Percentiles rank a stretch among this genome's conserved stretches.
phyloP scores from a whole-genome alignment of 1,140 invertebrate species.

The Meloidogyne chitwoodi region DNA sequence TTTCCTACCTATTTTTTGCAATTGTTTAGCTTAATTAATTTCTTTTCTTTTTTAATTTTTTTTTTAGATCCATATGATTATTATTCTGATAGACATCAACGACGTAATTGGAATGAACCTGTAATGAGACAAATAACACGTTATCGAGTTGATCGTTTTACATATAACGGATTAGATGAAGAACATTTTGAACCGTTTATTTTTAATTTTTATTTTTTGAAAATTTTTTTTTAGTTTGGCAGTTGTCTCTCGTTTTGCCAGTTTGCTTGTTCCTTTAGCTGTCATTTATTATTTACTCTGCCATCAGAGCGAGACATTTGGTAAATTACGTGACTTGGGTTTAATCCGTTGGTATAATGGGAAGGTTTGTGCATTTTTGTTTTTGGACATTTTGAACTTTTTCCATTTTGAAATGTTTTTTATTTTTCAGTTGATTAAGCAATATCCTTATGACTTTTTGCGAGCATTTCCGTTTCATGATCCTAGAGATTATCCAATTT shows the following conservation, averaged over 20 bases:
- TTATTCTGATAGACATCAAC: conserved; percentile 40
- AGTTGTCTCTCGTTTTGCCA: not conserved
- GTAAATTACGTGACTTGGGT: not conserved
- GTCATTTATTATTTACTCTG: not conserved
- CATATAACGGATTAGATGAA: conserved; percentile 53
- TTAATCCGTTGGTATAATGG: not conserved
- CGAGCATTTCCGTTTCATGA: conserved; percentile 53
- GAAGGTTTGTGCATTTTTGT: not conserved
- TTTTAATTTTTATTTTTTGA: not conserved
- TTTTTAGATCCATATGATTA: conserved; percentile 56
- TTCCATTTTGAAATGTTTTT: too few species aligned
- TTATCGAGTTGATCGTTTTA: conserved; percentile 49
- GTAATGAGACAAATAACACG: conserved; percentile 44
- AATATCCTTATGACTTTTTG: conserved; percentile 56
- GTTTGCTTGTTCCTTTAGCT: not conserved
- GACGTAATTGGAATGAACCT: conserved; percentile 56
- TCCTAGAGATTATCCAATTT: conserved; percentile 51
- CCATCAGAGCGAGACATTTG: not conserved
- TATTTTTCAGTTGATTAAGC: conserved; percentile 53
- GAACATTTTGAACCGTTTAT: conserved; percentile 50
- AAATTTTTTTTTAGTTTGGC: not conserved
- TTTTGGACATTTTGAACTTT: too few species aligned
- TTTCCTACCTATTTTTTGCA: too few species aligned
- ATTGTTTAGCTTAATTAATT: too few species aligned
- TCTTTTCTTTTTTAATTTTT: too few species aligned